These are phyloP conservation scores for Eucera pruinosa DNA, from an alignment of 2,888 invertebrate genomes.

Conservation along the genomic window DNA sequence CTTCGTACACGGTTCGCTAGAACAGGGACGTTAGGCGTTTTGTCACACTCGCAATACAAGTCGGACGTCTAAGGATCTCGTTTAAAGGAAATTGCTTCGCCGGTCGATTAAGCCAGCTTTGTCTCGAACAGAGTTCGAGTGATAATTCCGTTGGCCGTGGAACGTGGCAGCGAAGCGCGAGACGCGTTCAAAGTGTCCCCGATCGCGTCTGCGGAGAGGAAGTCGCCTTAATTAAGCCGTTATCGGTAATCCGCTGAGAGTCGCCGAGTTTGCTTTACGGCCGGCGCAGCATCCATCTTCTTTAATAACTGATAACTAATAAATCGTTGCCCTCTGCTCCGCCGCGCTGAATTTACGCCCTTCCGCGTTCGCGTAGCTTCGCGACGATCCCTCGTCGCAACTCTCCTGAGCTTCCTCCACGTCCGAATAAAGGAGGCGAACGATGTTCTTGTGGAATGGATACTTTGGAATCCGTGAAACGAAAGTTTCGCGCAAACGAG, in stretches of 20 bases:
- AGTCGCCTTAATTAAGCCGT: constrained; percentile 57
- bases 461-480: too few relatives aligned
- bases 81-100: neutral
- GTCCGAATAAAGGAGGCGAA: too few relatives aligned
- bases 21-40: too few relatives aligned
- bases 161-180: too few relatives aligned
- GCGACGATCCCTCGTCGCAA: too few relatives aligned
- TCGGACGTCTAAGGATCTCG: too few relatives aligned
- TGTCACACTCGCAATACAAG: too few relatives aligned
- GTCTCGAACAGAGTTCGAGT: neutral
- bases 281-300: constrained; percentile 14
- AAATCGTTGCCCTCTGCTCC: neutral
- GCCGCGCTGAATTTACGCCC: neutral
- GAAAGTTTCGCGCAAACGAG: too few relatives aligned
- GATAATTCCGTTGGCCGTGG: neutral
- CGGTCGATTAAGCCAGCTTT: constrained; percentile 4
- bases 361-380: too few relatives aligned
- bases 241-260: constrained; percentile 49
- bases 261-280: neutral
- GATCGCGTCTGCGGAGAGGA: constrained; percentile 3
- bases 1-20: too few relatives aligned
- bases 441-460: too few relatives aligned
- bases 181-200: neutral
- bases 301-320: constrained; percentile 34
- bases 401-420: too few relatives aligned